phyloP scores from a whole-genome alignment of 2,113 vertebrate species.

The Cnemophilus loriae region DNA sequence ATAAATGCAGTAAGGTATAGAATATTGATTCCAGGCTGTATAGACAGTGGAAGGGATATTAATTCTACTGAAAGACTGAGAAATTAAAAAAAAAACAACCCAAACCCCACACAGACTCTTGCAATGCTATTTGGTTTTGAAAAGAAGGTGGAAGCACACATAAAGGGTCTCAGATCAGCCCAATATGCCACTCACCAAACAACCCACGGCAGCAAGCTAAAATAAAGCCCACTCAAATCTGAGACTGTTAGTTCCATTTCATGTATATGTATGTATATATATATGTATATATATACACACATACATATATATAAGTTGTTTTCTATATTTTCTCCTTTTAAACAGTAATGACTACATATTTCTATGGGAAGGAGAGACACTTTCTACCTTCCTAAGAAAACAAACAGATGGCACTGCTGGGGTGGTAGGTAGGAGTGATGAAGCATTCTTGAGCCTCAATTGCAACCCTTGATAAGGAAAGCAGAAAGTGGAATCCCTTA shows the following conservation, averaged over 20 bases:
- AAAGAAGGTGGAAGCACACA: neutral
- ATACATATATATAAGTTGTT: accelerated
- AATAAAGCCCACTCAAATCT: neutral
- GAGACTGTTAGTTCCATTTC: neutral
- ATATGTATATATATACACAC: no score
- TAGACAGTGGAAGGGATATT: conserved; percentile 3
- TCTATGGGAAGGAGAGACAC: neutral
- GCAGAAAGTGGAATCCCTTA: neutral
- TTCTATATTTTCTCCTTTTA: neutral
- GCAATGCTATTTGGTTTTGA: neutral
- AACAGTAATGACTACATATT: neutral
- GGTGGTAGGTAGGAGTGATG: neutral
- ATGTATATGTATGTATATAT: neutral
- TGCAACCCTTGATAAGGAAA: neutral
- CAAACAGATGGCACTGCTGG: neutral
- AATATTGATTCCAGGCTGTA: neutral
- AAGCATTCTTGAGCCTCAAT: neutral
- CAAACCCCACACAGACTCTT: neutral
- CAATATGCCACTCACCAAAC: neutral
- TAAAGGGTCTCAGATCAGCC: neutral
- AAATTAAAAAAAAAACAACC: neutral
- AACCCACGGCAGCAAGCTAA: neutral
- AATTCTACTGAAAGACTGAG: conserved; percentile 4
- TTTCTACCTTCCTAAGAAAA: neutral
- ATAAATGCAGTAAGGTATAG: neutral